Evolutionary conservation across 2,113 vertebrate genomes (phyloP), one percentile per base, ranked within the genome.

Genomic region (Oenanthe oenanthe): DNA sequence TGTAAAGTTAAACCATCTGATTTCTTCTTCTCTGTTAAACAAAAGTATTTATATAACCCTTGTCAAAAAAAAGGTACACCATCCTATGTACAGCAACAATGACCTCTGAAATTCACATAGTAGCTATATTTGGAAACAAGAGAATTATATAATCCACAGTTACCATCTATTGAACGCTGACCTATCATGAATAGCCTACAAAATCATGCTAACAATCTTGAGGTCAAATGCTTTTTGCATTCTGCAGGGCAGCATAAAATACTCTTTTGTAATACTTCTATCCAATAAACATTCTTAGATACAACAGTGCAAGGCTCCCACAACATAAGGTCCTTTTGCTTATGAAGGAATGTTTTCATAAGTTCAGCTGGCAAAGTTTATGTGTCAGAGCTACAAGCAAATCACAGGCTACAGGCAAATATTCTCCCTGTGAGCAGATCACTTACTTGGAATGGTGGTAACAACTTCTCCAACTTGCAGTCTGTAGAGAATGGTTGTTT

Each of bases 401-500:
- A 57, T 15, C 67, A 36, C 42, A 50, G 66, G 43, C 42, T 36
- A 19, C 8, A 38, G 20, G 25, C 40, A 70, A 62, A 76, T 28
- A 19, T 21, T 18, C 54, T 48, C 50, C 42, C 47, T n/a, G 1
- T 2, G 91, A 15, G 93, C 58, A 38, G 47, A 82, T 19, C 79
- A 98, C 99, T 85, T 98, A 99, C 99, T 99, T 9, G 99, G 99
- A 96, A 99, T 99, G 45, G 99, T 99, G 68, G 99, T 99, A 85
- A 99, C 99, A 38, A 99, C 99, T 97, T 99, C 99, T 96, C 99
- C 99, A 42, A 99, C 99, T 95, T 99, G 99, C 81, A 99, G 97
- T 73, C 99, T 98, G 97, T 99, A 99, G 48, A 99, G 98, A 95
- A 99, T 99, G 32, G 99, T 99, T 4, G 99, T 99, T 97, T 99